phyloP scores from a whole-genome alignment of 2,888 invertebrate species.

The Thecocarcelia acutangulata region DNA sequence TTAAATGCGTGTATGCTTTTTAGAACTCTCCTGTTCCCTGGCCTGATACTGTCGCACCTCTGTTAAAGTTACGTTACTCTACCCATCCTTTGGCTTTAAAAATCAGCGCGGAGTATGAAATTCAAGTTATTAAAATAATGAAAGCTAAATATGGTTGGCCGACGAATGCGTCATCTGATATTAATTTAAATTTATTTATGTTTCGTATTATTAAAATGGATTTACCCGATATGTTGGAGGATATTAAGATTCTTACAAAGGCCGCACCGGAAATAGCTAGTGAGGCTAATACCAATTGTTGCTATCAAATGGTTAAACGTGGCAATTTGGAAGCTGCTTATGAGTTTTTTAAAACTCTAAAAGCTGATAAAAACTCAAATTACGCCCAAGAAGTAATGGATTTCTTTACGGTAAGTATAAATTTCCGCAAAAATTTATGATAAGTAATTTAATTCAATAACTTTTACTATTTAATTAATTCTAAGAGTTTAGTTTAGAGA shows the following conservation, averaged over 20 bases:
- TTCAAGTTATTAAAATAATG: conserved; percentile 81
- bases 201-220: conserved; percentile 79
- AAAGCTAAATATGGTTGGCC: conserved; percentile 81
- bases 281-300: conserved; percentile 79
- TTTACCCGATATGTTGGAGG: conserved; percentile 79
- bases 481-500: no score
- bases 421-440: no score
- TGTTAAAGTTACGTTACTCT: conserved; percentile 78
- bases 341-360: conserved; percentile 76
- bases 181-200: conserved; percentile 78
- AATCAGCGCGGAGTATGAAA: conserved; percentile 79
- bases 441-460: no score
- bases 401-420: conserved; percentile 72
- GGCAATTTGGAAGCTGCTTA: conserved; percentile 78
- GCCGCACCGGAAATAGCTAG: conserved; percentile 77
- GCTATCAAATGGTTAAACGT: conserved; percentile 78
- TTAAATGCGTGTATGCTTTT: background rate
- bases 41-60: conserved; percentile 77
- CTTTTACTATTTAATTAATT: no score
- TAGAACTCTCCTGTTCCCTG: conserved; percentile 80
- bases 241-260: conserved; percentile 77
- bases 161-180: conserved; percentile 75
- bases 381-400: conserved; percentile 75
- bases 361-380: conserved; percentile 72
- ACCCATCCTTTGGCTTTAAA: conserved; percentile 79